Base-by-base conservation (phyloP, 2,797 vertebrate genomes). In the Momotus momota region DNA sequence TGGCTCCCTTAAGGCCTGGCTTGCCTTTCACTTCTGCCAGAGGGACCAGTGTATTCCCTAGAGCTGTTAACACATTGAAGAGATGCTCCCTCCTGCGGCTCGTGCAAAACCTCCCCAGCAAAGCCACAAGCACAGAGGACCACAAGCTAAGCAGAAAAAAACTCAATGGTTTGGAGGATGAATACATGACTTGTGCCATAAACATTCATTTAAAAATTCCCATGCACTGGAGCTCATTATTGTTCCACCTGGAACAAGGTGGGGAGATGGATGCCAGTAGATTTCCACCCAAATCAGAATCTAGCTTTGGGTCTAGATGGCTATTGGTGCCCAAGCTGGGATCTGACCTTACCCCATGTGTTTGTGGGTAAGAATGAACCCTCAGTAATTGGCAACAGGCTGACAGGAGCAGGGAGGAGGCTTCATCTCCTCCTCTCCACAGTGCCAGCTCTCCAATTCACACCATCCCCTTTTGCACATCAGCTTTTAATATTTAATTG, bases 401-500 rank as follows among this genome's bases (percentile, higher is more conserved):
- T 93, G 41, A 40, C 16, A 67, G 67, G 46, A 87, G 43, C 40
- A 74, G n/a, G 65, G 81, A 87, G 72, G 57, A 91, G 77, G 16
- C 45, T 90, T 51, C 66, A 18, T 62, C 66, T 78, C 69, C 74
- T 80, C 83, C 0, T 0, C 41, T 88, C 43, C 22, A 40, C 81
- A 29, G 81, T 57, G 73, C 83, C 83, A 88, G 77, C 87, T 93
- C 93, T 91, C 65, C 77, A 29, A 19, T 40, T 78, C 92, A 73
- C 75, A 55, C 43, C 61, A 88, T 48, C 70, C 71, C 92, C 64
- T 27, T 22, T 79, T 64, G 83, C 72, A 90, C 94, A 88, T 57
- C 88, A 91, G 81, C 90, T 96, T 97, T 97, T 97, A 97, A 97
- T 97, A 94, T 97, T 97, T 97, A 97, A 97, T 95, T 85, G 52